phyloP scores from a whole-genome alignment of 2,113 vertebrate genomes.

The Gambusia affinis region DNA sequence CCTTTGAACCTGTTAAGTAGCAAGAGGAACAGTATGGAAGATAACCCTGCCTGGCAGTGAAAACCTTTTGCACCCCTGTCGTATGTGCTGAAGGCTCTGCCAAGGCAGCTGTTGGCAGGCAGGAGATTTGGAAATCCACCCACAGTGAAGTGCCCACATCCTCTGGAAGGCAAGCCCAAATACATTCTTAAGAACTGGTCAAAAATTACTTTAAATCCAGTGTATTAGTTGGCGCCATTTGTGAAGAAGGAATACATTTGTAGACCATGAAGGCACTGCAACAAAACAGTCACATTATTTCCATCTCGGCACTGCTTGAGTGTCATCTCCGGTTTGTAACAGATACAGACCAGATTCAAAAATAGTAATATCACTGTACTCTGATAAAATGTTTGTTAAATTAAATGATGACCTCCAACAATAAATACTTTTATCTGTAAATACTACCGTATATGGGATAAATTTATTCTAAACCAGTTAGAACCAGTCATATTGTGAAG shows the following conservation, averaged over 20 bases:
- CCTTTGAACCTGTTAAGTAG: constrained; percentile 48
- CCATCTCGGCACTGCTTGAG: too few relatives aligned
- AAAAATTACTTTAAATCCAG: neutral
- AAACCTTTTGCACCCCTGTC: constrained; percentile 3
- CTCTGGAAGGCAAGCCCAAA: neutral
- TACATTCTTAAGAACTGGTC: neutral
- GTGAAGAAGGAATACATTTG: neutral
- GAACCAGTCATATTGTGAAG: too few relatives aligned
- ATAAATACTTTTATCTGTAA: too few relatives aligned
- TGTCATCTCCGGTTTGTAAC: too few relatives aligned
- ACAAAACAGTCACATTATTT: too few relatives aligned
- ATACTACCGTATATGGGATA: too few relatives aligned
- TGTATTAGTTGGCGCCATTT: neutral
- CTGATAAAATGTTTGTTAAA: too few relatives aligned
- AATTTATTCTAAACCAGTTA: too few relatives aligned
- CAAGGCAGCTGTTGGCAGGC: constrained; percentile 1
- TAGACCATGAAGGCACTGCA: neutral
- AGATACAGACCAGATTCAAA: too few relatives aligned
- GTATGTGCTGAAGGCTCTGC: constrained; percentile 14
- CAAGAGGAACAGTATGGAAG: constrained; percentile 36
- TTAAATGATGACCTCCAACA: too few relatives aligned
- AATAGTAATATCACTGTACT: too few relatives aligned
- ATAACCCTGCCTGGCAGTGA: constrained; percentile 42
- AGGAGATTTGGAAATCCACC: constrained; percentile 23
- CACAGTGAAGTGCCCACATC: neutral